These are phyloP conservation scores for Petrolisthes cinctipes DNA, from an alignment of 2,888 invertebrate genomes.

Conservation along the genomic window DNA sequence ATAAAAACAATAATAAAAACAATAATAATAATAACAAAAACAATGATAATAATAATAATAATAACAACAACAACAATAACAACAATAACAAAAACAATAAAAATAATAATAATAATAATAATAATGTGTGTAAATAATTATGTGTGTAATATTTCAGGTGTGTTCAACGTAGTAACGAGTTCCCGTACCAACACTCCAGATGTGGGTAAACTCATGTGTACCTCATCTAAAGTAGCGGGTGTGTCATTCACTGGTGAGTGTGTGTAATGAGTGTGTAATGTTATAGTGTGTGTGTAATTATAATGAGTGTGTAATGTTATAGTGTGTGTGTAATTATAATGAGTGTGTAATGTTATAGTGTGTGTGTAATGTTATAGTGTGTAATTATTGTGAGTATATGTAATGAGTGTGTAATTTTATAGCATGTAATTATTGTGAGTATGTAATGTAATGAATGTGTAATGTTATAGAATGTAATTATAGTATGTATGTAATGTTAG, in stretches of 20 bases:
- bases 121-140: neutral
- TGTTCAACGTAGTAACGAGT: conserved; percentile 90
- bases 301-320: neutral
- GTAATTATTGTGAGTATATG: too few species aligned
- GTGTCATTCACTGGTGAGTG: conserved; percentile 89
- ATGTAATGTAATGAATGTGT: neutral
- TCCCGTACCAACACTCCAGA: conserved; percentile 80
- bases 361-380: too few species aligned
- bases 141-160: conserved; percentile 72
- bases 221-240: conserved; percentile 84
- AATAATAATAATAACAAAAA: too few species aligned
- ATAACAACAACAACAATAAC: too few species aligned
- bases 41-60: too few species aligned
- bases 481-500: too few species aligned
- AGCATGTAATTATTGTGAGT: too few species aligned
- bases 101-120: too few species aligned
- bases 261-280: neutral
- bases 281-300: neutral
- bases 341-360: neutral
- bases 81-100: too few species aligned
- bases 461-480: too few species aligned
- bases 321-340: neutral
- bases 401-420: too few species aligned
- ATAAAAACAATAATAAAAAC: too few species aligned
- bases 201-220: conserved; percentile 88